phyloP scores from a whole-genome alignment of 1,140 invertebrate genomes.

The Scylla paramamosain region DNA sequence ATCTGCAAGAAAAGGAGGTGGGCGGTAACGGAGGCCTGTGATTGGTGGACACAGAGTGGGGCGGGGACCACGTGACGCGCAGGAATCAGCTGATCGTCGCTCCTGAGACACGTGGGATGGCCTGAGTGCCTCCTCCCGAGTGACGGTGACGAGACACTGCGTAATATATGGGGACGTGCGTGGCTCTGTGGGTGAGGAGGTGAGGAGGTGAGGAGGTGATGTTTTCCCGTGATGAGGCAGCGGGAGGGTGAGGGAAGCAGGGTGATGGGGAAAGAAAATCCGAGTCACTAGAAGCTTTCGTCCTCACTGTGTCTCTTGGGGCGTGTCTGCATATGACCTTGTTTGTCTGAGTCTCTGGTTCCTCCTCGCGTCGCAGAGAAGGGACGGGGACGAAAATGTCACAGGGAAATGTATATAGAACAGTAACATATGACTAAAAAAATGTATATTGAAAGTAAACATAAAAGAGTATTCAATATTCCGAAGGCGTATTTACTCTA shows the following conservation, averaged over 20 bases:
- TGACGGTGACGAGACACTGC: background rate
- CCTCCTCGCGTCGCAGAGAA: background rate
- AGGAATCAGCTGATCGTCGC: background rate
- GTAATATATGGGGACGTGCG: background rate
- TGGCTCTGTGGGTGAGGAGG: background rate
- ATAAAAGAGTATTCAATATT: no score
- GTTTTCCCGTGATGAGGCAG: no score
- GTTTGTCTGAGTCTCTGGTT: background rate
- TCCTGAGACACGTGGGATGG: background rate
- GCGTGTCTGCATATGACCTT: background rate
- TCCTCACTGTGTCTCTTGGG: background rate
- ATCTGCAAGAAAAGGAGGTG: slow-evolving; percentile 2
- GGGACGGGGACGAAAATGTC: background rate
- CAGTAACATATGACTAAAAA: no score
- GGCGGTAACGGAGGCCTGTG: background rate
- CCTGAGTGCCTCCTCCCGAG: background rate
- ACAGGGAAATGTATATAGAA: background rate
- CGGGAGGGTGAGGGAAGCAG: no score
- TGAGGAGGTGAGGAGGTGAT: background rate
- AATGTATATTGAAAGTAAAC: no score
- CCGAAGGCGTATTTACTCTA: no score
- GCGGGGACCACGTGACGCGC: background rate
- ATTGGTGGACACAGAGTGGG: background rate
- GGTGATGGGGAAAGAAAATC: no score
- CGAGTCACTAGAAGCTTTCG: no score